Base-by-base conservation (phyloP, 2,797 vertebrate species). In the Intellagama lesueurii region DNA sequence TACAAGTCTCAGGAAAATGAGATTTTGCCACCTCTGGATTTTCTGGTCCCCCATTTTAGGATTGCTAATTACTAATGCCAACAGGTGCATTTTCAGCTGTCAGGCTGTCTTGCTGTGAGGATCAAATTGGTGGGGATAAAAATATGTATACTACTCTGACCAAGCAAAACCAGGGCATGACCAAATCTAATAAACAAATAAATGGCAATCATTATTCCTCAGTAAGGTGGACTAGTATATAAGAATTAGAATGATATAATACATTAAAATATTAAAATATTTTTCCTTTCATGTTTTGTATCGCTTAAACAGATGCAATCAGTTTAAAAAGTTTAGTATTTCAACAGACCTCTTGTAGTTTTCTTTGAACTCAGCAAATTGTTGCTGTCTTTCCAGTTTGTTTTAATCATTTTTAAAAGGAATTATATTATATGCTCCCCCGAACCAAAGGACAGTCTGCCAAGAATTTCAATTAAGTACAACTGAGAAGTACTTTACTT, bases 401-500 rank as follows among this genome's bases (percentile, higher is more conserved):
- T 81, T 88, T 88, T 30, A 44, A 32, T 73, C 49, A 86, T 72
- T 56, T 84, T 91, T 64, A 87, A n/a, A 49, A 49, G 52, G 1
- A 87, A 1, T 89, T 70, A 66, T 56, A 88, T 90, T 88, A 8
- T 80, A 87, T 60, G 16, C 49, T 47, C 30, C 28, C 47, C 1
- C 22, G 9, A 19, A 83, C 26, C 28, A n/a, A 66, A n/a, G 87
- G 47, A 78, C 77, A 68, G n/a, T 89, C 11, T 86, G n/a, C 75
- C 68, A 87, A 69, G 87, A 19, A 83, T 70, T 85, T 91, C 87
- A 91, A 90, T 44, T 77, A 82, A 49, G 87, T n/a, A 22, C 85
- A 91, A 35, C 30, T 72, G 7, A 89, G 60, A 72, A 92, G 76
- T 93, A 85, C 78, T 75, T 68, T 89, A 88, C 90, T 28, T 91